Evolutionary conservation across 2,113 vertebrate species (phyloP), one percentile per base, ranked within the genome.

Genomic region (Pelusios castaneus): DNA sequence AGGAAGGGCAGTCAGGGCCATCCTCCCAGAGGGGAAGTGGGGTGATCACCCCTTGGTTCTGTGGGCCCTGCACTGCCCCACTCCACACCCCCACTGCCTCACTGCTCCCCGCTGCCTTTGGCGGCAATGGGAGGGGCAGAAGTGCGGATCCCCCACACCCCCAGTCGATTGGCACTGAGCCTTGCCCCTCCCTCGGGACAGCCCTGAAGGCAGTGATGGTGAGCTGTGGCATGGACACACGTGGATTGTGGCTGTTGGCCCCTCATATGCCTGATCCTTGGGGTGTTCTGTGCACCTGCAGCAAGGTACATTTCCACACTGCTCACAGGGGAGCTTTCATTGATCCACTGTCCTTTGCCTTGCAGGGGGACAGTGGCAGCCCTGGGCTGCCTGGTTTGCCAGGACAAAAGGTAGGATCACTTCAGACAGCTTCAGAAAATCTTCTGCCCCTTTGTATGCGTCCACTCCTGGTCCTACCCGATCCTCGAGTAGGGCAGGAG

Each of bases 361-460:
- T 89, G 51, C 83, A 98, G 97, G 98, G 98, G 10, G 96, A 98
- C 21, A 70, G 75, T 0, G 98, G 99, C 97, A 87, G 89, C 12
- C 45, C 98, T 2, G 98, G 98, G 29, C 70, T 90, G 31, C 88
- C 94, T 0, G 98, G 98, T 52, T 82, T 96, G 31, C 97, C 95
- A 0, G 98, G 98, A 27, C 45, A 49, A 0, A 98, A 98, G 98
- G 98, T 98, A 94, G 88, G 90, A 78, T 6, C 1, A 0, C 29
- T 10, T 45, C 47, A 54, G 41, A 31, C 1, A 1, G 11, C 34
- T 22, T 52, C 49, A n/a, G n/a, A 43, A 11, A 45, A 43, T 43
- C 3, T 11, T 70, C 43, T 22, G 34, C 75, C 17, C 21, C 27
- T 25, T 85, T 19, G 49, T 55, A 24, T 21, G 13, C 25, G 63